A percentile compares a stretch with the other conserved stretches of the same genome.
phyloP scores from a whole-genome alignment of 1,140 invertebrate genomes.

The Polyergus mexicanus region DNA sequence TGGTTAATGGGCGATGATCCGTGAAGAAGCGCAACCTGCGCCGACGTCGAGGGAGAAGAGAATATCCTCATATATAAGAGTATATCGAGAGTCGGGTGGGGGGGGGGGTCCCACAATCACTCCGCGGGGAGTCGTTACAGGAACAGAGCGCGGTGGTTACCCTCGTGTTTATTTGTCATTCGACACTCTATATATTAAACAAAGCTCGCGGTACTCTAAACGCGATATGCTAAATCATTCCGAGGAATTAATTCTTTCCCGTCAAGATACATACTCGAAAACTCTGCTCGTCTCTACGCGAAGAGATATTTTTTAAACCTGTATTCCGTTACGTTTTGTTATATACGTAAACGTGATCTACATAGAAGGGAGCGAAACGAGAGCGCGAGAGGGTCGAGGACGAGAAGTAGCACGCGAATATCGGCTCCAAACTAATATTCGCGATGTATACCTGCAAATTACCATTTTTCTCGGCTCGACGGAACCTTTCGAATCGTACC shows the following conservation, averaged over 20 bases:
- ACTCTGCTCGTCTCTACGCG: conserved; percentile 10
- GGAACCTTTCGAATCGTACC: conserved; percentile 41
- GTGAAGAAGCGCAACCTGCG: conserved; percentile 81
- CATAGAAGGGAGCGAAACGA: neutral
- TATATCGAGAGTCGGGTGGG: conserved; percentile 51
- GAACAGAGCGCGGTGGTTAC: conserved; percentile 32
- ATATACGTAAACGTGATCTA: neutral
- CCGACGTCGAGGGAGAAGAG: conserved; percentile 7
- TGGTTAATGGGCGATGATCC: conserved; percentile 78
- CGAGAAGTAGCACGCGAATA: conserved; percentile 42
- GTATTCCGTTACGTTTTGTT: conserved; percentile 4
- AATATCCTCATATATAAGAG: neutral
- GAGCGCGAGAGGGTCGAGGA: neutral
- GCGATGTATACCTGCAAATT: conserved; percentile 59
- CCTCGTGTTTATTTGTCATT: conserved; percentile 81
- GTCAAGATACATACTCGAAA: neutral
- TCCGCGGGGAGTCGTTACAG: conserved; percentile 79
- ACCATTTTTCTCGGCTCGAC: conserved; percentile 50
- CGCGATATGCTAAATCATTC: conserved; percentile 21
- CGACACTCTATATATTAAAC: conserved; percentile 78
- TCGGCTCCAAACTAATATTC: conserved; percentile 31
- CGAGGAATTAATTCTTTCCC: neutral
- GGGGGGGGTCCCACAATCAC: conserved; percentile 76
- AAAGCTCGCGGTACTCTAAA: conserved; percentile 9
- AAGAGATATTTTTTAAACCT: neutral